phyloP scores from a whole-genome alignment of 2,888 invertebrate genomes.

The Eretmocerus hayati region DNA sequence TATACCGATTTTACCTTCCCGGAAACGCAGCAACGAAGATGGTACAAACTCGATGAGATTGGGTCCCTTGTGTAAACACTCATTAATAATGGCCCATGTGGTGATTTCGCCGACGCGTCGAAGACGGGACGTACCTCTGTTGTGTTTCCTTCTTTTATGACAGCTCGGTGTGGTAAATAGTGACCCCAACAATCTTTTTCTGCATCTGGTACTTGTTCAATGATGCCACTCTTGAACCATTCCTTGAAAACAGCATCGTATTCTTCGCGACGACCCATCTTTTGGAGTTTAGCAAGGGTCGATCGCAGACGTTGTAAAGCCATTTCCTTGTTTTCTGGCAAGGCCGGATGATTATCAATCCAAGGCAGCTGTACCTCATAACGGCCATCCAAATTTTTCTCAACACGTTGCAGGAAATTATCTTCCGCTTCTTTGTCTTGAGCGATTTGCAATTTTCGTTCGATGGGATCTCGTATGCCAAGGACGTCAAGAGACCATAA shows the following conservation, averaged over 20 bases:
- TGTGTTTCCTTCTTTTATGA: conserved; percentile 22
- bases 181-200: conserved; percentile 15
- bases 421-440: neutral
- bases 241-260: conserved; percentile 28
- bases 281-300: conserved; percentile 23
- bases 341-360: conserved; percentile 30
- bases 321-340: conserved; percentile 26
- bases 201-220: conserved; percentile 25
- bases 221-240: conserved; percentile 29
- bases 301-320: conserved; percentile 27
- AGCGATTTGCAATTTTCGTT: neutral
- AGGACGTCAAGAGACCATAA: neutral
- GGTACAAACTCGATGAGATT: conserved; percentile 22
- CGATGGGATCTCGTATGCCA: neutral
- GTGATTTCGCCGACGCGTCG: conserved; percentile 26
- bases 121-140: conserved; percentile 23
- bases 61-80: conserved; percentile 19
- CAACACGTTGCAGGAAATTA: neutral
- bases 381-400: conserved; percentile 14
- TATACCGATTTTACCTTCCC: conserved; percentile 13
- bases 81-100: conserved; percentile 24
- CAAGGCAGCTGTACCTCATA: conserved; percentile 36
- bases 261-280: conserved; percentile 19
- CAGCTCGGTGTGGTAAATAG: conserved; percentile 24
- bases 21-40: conserved; percentile 13